Evolutionary conservation across 53 echinoderm and acorn worm genomes (phyloP).

Genomic region (Stichopus horrens): DNA sequence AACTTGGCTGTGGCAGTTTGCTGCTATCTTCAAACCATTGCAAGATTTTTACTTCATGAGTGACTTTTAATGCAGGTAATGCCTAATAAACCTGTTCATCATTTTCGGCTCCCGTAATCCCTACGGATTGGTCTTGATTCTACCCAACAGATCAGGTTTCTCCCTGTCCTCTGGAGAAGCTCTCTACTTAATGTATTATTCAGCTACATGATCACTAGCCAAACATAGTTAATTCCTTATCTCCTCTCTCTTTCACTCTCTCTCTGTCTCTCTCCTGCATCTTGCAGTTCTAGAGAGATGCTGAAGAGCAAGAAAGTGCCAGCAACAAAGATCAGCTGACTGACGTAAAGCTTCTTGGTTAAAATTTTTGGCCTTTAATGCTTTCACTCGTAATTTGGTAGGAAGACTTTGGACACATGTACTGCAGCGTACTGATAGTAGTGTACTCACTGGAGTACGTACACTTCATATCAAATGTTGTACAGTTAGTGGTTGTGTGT

Average conservation of each 20-base stretch:
- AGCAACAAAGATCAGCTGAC: too few relatives aligned
- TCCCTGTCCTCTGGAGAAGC: background rate
- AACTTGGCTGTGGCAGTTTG: conserved; percentile 20
- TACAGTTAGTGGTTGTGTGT: too few relatives aligned
- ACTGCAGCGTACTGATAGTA: too few relatives aligned
- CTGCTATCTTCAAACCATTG: background rate
- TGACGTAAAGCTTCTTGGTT: too few relatives aligned
- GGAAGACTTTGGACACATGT: too few relatives aligned
- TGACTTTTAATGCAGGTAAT: conserved; percentile 41
- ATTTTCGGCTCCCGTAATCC: background rate
- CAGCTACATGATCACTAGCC: background rate
- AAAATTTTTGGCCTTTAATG: too few relatives aligned
- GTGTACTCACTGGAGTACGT: too few relatives aligned
- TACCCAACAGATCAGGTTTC: conserved; percentile 27
- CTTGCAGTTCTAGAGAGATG: too few relatives aligned
- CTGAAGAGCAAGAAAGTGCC: too few relatives aligned
- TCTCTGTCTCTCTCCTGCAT: too few relatives aligned
- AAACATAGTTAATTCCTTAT: background rate
- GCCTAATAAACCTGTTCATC: conserved; percentile 30
- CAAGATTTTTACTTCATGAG: background rate
- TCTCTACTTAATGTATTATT: conserved; percentile 13
- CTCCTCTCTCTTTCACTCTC: background rate
- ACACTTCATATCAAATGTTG: too few relatives aligned
- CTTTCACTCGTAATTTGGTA: too few relatives aligned
- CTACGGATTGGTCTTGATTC: background rate